phyloP scores from a whole-genome alignment of 2,888 invertebrate species.

The Dicyrtomina minuta region DNA sequence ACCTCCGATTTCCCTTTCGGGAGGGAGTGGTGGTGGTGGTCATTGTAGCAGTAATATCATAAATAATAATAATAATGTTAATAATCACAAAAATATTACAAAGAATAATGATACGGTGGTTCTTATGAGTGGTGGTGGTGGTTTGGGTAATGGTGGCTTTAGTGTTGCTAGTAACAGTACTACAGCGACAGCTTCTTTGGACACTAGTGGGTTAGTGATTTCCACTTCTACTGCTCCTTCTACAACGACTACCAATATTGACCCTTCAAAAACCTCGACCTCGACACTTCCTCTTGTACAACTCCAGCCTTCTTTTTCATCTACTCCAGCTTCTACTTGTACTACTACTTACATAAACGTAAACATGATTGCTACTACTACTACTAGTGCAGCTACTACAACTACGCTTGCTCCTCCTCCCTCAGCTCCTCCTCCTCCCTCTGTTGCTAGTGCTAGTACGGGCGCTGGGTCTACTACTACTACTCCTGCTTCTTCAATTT shows the following conservation, averaged over 20 bases:
- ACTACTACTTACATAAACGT: constrained; percentile 16
- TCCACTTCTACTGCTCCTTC: no score
- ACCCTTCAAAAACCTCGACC: not conserved
- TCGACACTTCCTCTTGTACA: not conserved
- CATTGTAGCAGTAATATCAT: not conserved
- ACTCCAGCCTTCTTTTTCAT: not conserved
- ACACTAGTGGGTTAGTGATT: no score
- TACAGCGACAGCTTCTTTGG: constrained; percentile 6
- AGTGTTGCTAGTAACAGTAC: constrained; percentile 9
- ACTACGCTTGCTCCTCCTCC: not conserved
- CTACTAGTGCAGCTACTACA: constrained; percentile 6
- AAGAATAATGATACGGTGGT: constrained; percentile 7
- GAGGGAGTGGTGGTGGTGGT: constrained; percentile 1
- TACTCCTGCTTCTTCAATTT: not conserved
- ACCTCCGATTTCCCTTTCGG: constrained; percentile 3
- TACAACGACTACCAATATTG: no score
- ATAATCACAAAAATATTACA: not conserved
- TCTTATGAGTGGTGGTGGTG: constrained; percentile 35
- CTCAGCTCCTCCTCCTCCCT: not conserved
- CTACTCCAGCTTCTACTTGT: not conserved
- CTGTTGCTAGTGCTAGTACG: constrained; percentile 3
- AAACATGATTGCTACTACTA: constrained; percentile 6
- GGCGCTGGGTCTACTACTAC: constrained; percentile 10
- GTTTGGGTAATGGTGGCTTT: constrained; percentile 31
- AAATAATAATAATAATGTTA: not conserved